These are phyloP conservation scores for Mesoligia furuncula DNA, from an alignment of 2,888 invertebrate genomes.

Conservation along the genomic window DNA sequence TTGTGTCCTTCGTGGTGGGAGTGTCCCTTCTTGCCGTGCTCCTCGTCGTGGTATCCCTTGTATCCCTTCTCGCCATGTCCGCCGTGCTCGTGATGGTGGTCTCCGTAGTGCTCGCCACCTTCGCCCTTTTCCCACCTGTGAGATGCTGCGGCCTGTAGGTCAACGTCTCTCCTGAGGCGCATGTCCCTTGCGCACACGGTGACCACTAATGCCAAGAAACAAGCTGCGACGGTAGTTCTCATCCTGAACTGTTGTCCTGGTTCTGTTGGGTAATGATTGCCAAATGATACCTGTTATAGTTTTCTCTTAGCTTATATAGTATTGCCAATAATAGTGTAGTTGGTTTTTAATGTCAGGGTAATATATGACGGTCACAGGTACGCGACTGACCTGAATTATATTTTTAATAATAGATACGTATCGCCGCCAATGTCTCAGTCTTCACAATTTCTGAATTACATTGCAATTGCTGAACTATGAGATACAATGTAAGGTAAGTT, in stretches of 20 bases:
- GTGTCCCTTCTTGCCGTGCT: slow-evolving; percentile 93
- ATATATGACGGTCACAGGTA: slow-evolving; percentile 82
- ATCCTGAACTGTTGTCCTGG: slow-evolving; percentile 79
- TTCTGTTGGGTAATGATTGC: slow-evolving; percentile 84
- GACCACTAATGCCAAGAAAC: slow-evolving; percentile 85
- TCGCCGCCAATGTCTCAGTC: slow-evolving; percentile 53
- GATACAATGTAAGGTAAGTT: slow-evolving; percentile 34
- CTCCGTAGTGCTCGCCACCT: slow-evolving; percentile 91
- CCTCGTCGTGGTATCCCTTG: slow-evolving; percentile 92
- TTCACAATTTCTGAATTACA: slow-evolving; percentile 17
- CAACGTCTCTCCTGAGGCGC: slow-evolving; percentile 84
- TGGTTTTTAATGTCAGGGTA: slow-evolving; percentile 87
- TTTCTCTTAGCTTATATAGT: slow-evolving; percentile 88
- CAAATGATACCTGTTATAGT: slow-evolving; percentile 86
- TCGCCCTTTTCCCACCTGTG: slow-evolving; percentile 89
- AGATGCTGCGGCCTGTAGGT: slow-evolving; percentile 89
- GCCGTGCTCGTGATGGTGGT: slow-evolving; percentile 91
- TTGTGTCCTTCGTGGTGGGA: slow-evolving; percentile 92
- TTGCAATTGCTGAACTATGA: slow-evolving; percentile 22
- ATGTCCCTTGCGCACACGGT: slow-evolving; percentile 87
- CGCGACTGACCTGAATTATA: slow-evolving; percentile 82
- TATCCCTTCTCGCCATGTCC: slow-evolving; percentile 93
- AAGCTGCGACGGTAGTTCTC: slow-evolving; percentile 78
- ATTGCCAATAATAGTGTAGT: slow-evolving; percentile 84
- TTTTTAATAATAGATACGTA: slow-evolving; percentile 68